Evolutionary conservation across 2,888 invertebrate genomes (phyloP).

Genomic region (Lepidochitona cinerea): DNA sequence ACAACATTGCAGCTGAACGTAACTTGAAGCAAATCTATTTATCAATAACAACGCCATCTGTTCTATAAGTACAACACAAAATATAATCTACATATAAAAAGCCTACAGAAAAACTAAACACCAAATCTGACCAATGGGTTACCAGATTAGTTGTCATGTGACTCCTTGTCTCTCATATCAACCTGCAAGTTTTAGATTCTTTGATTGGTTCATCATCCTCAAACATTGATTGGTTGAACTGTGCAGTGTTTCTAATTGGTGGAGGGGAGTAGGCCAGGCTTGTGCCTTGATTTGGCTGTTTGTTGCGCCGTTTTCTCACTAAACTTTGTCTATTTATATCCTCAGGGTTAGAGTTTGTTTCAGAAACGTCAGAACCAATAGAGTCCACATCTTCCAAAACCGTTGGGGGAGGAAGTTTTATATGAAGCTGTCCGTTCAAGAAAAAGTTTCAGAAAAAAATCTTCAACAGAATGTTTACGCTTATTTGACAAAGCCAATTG

Average conservation of each 20-base stretch:
- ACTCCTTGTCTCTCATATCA: not conserved
- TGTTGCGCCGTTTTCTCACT: not conserved
- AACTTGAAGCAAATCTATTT: too few relatives aligned
- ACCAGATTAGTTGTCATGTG: too few relatives aligned
- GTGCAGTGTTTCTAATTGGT: not conserved
- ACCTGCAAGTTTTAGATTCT: not conserved
- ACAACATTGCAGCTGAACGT: too few relatives aligned
- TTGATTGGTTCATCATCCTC: not conserved
- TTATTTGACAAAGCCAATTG: too few relatives aligned
- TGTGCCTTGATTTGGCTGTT: not conserved
- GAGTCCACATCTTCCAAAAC: conserved; percentile 33
- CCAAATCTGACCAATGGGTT: too few relatives aligned
- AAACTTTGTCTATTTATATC: conserved; percentile 1
- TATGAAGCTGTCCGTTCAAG: not conserved
- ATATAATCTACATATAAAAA: too few relatives aligned
- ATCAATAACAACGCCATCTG: too few relatives aligned
- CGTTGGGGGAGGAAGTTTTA: not conserved
- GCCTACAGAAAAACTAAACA: too few relatives aligned
- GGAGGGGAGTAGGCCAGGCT: not conserved
- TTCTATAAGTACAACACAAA: too few relatives aligned
- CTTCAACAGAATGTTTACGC: too few relatives aligned
- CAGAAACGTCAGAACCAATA: conserved; percentile 43
- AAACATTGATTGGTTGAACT: not conserved
- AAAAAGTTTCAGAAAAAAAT: too few relatives aligned
- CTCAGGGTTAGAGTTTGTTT: conserved; percentile 23